These are phyloP conservation scores for Caenorhabditis doughertyi DNA, from an alignment of 2,888 invertebrate species.

Conservation along the genomic window DNA sequence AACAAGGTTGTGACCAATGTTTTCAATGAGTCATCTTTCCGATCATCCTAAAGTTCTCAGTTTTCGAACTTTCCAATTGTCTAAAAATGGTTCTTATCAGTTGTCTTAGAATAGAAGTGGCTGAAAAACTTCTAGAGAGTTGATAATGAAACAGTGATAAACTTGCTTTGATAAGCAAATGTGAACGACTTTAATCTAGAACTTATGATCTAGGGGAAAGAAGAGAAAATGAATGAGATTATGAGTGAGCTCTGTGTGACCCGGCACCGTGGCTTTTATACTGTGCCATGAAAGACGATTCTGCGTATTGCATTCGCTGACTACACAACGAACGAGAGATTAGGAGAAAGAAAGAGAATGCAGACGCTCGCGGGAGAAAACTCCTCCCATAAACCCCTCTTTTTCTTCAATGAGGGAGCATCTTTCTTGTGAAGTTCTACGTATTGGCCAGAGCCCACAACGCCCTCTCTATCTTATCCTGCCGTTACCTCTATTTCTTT, in stretches of 20 bases:
- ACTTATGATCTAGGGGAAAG: not conserved
- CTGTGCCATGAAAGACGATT: conserved; percentile 54
- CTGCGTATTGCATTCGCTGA: conserved; percentile 60
- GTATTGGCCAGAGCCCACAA: conserved; percentile 61
- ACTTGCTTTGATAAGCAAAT: not conserved
- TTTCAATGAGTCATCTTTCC: conserved; percentile 41
- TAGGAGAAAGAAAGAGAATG: not conserved
- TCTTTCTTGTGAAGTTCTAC: conserved; percentile 50
- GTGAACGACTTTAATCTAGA: not conserved
- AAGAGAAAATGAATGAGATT: conserved; percentile 25
- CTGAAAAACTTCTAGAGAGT: no score
- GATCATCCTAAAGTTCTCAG: conserved; percentile 8
- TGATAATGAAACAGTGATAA: not conserved
- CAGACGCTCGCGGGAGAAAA: conserved; percentile 39
- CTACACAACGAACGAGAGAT: conserved; percentile 46
- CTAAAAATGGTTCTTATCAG: conserved; percentile 8
- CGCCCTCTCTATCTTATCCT: conserved; percentile 47
- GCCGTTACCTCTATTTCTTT: conserved; percentile 21
- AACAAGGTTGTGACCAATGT: conserved; percentile 27
- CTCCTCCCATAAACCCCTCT: conserved; percentile 45
- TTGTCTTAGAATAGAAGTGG: no score
- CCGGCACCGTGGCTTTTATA: conserved; percentile 52
- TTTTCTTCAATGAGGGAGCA: conserved; percentile 38
- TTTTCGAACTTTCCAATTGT: not conserved
- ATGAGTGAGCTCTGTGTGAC: conserved; percentile 47